Conservation (phyloP, 2,888 invertebrate species). For the Theodoxus fluviatilis region DNA sequence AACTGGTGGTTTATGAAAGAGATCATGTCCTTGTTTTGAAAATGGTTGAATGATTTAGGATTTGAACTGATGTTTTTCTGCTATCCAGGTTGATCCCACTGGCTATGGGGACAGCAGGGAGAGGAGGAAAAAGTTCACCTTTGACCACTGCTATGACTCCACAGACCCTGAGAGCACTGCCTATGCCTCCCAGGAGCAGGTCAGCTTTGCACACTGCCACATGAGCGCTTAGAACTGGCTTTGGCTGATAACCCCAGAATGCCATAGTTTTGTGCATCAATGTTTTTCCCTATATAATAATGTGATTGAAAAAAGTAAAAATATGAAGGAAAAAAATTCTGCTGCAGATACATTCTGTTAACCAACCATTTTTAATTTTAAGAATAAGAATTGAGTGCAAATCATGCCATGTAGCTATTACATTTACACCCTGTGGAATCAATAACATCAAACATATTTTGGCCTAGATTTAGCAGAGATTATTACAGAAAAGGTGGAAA, state of each 20-base stretch:
- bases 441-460: no score
- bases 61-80: constrained; percentile 17
- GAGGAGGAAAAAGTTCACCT: constrained; percentile 51
- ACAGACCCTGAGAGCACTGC: constrained; percentile 29
- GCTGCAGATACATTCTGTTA: no score
- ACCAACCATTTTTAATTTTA: no score
- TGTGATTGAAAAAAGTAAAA: not conserved
- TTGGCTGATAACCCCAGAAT: not conserved
- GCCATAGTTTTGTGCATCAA: not conserved
- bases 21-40: not conserved
- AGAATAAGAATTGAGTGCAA: no score
- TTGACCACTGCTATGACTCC: constrained; percentile 59
- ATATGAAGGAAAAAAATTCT: no score
- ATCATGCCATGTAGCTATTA: no score
- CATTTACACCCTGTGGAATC: no score
- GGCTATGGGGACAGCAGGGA: constrained; percentile 57
- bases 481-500: no score
- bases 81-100: constrained; percentile 44
- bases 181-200: constrained; percentile 53
- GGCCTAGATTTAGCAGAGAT: no score
- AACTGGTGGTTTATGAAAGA: not conserved
- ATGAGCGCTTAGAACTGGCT: not conserved
- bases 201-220: constrained; percentile 32
- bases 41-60: not conserved
- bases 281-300: not conserved